phyloP scores from a whole-genome alignment of 1,140 invertebrate species.

The Theocolax elegans region DNA sequence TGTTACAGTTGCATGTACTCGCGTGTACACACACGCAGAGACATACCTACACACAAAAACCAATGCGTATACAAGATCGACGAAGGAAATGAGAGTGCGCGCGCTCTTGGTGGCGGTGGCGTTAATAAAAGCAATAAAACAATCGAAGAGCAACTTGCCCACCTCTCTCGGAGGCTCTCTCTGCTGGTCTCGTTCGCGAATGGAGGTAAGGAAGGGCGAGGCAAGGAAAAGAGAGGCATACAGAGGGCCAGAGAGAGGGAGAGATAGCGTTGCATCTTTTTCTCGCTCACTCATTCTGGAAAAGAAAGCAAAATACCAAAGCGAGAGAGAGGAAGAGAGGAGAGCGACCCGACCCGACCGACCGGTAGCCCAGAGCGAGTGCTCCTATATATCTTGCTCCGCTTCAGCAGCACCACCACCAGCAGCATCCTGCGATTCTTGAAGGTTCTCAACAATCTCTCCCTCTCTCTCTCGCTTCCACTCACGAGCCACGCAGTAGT shows the following conservation, averaged over 20 bases:
- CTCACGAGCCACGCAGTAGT: conserved; percentile 1
- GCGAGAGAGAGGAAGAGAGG: conserved; percentile 44
- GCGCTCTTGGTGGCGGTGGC: conserved; percentile 49
- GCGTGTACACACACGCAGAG: neutral
- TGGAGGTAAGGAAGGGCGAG: conserved; percentile 32
- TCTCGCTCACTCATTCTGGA: conserved; percentile 27
- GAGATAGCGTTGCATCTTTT: conserved; percentile 29
- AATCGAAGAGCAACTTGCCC: conserved; percentile 54
- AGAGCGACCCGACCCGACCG: conserved; percentile 63
- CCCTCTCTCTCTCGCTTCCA: too few relatives aligned
- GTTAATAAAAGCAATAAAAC: conserved; percentile 62
- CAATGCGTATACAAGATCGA: conserved; percentile 41
- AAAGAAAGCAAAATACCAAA: conserved; percentile 55
- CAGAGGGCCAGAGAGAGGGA: conserved; percentile 37
- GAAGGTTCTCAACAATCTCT: conserved; percentile 63
- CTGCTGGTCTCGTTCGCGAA: too few relatives aligned
- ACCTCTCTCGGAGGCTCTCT: too few relatives aligned
- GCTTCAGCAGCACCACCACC: conserved; percentile 38
- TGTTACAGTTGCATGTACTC: too few relatives aligned
- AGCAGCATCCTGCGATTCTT: conserved; percentile 52
- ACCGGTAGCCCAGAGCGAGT: conserved; percentile 57
- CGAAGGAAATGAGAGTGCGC: conserved; percentile 54
- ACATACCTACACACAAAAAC: too few relatives aligned
- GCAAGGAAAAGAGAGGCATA: conserved; percentile 20
- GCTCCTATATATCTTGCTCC: conserved; percentile 58